phyloP scores from a whole-genome alignment of 2,888 invertebrate species.

The Acholoe squamosa region DNA sequence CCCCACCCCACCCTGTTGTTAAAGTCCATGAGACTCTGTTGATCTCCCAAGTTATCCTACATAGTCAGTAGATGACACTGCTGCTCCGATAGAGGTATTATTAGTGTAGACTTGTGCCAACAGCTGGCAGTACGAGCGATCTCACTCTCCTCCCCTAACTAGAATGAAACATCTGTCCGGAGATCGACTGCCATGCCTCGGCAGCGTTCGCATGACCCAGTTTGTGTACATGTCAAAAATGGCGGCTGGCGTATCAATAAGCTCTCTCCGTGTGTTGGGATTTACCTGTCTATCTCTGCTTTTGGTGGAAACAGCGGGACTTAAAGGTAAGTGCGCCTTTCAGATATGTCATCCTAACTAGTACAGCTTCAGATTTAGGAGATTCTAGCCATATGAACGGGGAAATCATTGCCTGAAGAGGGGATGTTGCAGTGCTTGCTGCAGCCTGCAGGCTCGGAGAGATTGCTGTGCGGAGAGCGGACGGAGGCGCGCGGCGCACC shows the following conservation, averaged over 20 bases:
- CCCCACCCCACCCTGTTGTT: too few species aligned
- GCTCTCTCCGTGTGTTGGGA: constrained; percentile 57
- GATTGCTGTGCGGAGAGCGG: background rate
- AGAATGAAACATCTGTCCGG: too few species aligned
- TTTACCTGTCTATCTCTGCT: constrained; percentile 57
- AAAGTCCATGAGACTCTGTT: too few species aligned
- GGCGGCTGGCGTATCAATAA: constrained; percentile 60
- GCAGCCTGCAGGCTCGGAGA: background rate
- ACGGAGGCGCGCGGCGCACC: background rate
- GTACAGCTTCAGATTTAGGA: background rate
- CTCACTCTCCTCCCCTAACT: too few species aligned
- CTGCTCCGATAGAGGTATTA: too few species aligned
- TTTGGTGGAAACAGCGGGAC: constrained; percentile 52
- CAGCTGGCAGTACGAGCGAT: too few species aligned
- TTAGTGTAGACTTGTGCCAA: too few species aligned
- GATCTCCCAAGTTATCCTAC: too few species aligned
- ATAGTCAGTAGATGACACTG: too few species aligned
- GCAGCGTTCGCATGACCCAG: constrained; percentile 40
- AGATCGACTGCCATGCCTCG: too few species aligned
- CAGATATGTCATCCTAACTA: background rate
- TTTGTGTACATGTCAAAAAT: constrained; percentile 62
- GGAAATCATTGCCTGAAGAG: background rate
- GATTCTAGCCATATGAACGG: background rate
- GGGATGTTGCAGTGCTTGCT: background rate
- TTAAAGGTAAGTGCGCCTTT: constrained; percentile 42